Percentiles rank a stretch among this genome's conserved stretches.
phyloP scores from a whole-genome alignment of 2,888 invertebrate species.

The Cepaea hortensis region DNA sequence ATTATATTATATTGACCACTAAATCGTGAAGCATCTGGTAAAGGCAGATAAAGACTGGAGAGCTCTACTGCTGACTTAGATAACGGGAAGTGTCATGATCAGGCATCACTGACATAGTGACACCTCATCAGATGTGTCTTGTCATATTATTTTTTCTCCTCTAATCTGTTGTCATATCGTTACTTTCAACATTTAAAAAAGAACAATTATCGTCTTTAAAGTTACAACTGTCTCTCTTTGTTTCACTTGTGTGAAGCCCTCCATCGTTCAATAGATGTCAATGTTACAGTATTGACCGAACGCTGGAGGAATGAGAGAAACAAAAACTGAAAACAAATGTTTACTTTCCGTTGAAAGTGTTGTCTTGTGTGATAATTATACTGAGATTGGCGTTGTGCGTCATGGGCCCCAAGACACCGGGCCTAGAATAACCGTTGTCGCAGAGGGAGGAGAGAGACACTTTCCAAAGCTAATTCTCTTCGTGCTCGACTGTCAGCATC shows the following conservation, averaged over 20 bases:
- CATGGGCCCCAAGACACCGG: neutral
- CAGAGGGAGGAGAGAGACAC: slow-evolving; percentile 33
- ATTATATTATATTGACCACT: no score
- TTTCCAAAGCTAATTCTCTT: slow-evolving; percentile 40
- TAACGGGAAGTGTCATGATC: no score
- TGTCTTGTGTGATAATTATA: slow-evolving; percentile 27
- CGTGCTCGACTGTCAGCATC: slow-evolving; percentile 29
- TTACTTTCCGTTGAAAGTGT: slow-evolving; percentile 3
- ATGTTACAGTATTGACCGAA: neutral
- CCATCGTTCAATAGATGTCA: neutral
- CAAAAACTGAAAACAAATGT: slow-evolving; percentile 10
- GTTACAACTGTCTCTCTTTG: neutral
- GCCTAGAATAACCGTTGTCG: slow-evolving; percentile 22
- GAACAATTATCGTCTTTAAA: no score
- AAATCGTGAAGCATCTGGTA: no score
- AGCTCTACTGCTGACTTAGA: no score
- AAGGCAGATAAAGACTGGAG: no score
- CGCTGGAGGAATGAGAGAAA: neutral
- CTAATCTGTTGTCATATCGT: no score
- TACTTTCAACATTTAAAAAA: no score
- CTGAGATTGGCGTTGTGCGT: slow-evolving; percentile 9
- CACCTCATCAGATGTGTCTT: no score
- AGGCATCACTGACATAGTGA: no score
- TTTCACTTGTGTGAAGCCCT: neutral
- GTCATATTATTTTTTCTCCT: no score